These are phyloP conservation scores for Ctenopoma multispine DNA, from an alignment of 2,797 vertebrate species.

Conservation along the genomic window DNA sequence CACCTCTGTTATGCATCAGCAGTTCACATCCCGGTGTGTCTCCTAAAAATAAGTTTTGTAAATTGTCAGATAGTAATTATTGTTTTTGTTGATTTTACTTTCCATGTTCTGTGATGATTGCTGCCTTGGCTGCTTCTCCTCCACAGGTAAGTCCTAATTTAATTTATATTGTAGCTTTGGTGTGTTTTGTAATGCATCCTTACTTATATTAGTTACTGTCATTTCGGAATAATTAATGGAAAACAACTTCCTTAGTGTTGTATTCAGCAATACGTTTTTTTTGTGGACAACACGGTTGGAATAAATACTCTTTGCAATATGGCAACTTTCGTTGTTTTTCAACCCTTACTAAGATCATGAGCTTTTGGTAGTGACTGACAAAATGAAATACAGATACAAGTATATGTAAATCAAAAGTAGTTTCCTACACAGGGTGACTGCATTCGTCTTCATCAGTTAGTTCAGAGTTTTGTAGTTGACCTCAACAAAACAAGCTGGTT, in stretches of 20 bases:
- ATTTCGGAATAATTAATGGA: not conserved
- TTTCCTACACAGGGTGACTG: not conserved
- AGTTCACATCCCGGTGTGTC: conserved; percentile 25
- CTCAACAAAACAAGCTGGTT: not conserved
- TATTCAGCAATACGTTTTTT: not conserved
- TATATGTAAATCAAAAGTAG: not conserved
- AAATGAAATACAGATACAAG: not conserved
- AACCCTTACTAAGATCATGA: not conserved
- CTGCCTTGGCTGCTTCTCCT: conserved; percentile 26
- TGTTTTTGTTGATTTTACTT: conserved; percentile 50
- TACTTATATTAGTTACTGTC: not conserved
- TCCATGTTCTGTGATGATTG: conserved; percentile 64
- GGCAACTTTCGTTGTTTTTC: not conserved
- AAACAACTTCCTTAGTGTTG: not conserved
- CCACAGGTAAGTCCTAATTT: conserved; percentile 78
- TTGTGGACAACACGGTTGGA: not conserved
- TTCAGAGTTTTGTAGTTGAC: not conserved
- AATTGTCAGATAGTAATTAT: conserved; percentile 44
- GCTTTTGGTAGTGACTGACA: not conserved
- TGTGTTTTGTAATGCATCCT: not conserved
- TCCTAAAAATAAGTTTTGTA: not conserved
- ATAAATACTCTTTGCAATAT: conserved; percentile 9
- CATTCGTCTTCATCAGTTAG: no score
- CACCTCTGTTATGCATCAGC: conserved; percentile 16
- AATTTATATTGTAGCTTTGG: conserved; percentile 11